Evolutionary conservation across 2,888 invertebrate genomes (phyloP), one percentile per base, ranked within the genome.

Genomic region (Scaptomyza caliginosa): DNA sequence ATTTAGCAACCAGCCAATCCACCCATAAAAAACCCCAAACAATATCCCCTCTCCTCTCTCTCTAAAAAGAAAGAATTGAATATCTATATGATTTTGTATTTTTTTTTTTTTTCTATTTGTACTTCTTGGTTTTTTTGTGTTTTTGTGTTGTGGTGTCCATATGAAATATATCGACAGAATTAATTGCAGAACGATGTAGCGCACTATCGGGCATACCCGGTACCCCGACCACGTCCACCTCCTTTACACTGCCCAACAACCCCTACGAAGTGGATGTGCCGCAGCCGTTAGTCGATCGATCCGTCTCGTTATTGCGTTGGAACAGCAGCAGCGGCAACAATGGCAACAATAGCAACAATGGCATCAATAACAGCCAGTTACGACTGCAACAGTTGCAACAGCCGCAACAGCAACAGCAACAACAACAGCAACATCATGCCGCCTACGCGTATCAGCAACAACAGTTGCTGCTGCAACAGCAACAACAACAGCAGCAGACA

Each of bases 181-280:
- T 72, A 81, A 88, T 92, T 93, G 63, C 93, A 95, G 95, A 95
- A 92, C 93, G 94, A 93, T 95, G 95, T 92, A 95, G 95, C 88
- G 95, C 95, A 86, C 85, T 90, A 90, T 92, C 94, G 86, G 93
- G 93, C 82, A 88, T 83, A 67, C 86, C 89, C 64, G 73, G 78
- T 76, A 86, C 83, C 66, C 88, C 85, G 74, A 88, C 77, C 84
- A 88, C 79, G 62, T 92, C 92, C 90, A 90, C 90, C 87, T 91
- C 92, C 77, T 87, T 90, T 86, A 93, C 94, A 86, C 93, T 93
- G 74, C 93, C 93, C 59, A 73, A 67, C 40, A 92, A 92, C 75
- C 91, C 92, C 80, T 92, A 94, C 91, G 95, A 95, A 86, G 92
- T 93, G 88, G 95, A 95, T 91, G 92, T 94, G 55, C 95, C 95